A percentile compares a stretch with the other conserved stretches of the same genome.
Conservation (phyloP, 2,797 vertebrate genomes). For the Ceryle rudis region DNA sequence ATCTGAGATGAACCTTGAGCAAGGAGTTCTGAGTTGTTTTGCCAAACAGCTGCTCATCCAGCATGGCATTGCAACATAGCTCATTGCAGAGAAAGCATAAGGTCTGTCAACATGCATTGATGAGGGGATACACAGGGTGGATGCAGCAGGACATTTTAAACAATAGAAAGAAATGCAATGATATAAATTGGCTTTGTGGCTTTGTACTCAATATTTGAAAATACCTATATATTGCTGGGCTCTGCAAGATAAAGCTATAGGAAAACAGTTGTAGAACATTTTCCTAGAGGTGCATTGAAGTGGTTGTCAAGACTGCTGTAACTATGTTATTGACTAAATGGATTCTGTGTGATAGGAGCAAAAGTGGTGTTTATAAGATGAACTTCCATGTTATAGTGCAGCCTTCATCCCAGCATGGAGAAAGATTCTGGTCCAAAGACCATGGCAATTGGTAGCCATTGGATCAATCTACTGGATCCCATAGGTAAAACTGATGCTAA, state of each 20-base stretch:
- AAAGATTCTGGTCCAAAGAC: neutral
- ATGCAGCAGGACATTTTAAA: neutral
- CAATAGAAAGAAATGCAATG: neutral
- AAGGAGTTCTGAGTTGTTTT: neutral
- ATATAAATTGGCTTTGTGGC: neutral
- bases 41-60: neutral
- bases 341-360: neutral
- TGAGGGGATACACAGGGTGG: rapidly evolving
- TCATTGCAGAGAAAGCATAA: neutral
- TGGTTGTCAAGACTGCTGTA: neutral
- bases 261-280: neutral
- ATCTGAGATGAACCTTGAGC: neutral
- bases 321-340: neutral
- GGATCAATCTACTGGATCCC: neutral
- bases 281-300: neutral
- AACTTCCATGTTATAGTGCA: neutral
- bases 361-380: neutral
- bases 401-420: neutral
- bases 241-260: neutral
- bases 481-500: neutral
- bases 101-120: neutral
- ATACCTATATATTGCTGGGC: neutral
- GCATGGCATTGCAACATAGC: neutral
- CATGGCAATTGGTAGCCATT: neutral
- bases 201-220: neutral